Evolutionary conservation across 2,113 vertebrate species (phyloP).

Genomic region (Paramormyrops kingsleyae): DNA sequence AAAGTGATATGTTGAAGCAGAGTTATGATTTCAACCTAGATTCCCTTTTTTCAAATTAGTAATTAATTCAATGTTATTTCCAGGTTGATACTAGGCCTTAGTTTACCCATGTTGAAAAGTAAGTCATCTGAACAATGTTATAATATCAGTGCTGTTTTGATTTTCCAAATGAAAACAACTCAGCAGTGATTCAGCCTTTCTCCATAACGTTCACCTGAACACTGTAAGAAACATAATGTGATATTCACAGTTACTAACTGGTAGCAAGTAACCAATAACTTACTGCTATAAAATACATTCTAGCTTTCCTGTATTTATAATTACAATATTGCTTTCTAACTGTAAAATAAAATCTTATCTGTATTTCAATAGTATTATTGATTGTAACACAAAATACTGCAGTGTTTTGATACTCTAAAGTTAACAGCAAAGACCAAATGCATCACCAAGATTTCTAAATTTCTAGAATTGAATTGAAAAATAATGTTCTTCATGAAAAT

Average conservation of each 20-base stretch:
- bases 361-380: not conserved
- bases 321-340: not conserved
- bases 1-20: not conserved
- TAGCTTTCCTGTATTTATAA: not conserved
- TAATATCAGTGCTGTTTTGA: not conserved
- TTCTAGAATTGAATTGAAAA: not conserved
- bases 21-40: not conserved
- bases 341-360: not conserved
- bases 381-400: not conserved
- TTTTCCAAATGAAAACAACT: not conserved
- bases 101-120: not conserved
- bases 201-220: not conserved
- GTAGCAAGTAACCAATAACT: not conserved
- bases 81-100: not conserved
- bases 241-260: not conserved
- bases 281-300: not conserved
- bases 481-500: not conserved
- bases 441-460: not conserved
- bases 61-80: not conserved
- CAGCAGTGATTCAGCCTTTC: not conserved
- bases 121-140: not conserved
- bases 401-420: not conserved
- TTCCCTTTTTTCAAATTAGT: not conserved
- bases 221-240: not conserved
- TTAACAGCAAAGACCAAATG: not conserved